phyloP scores from a whole-genome alignment of 2,113 vertebrate genomes.

The Phainopepla nitens region DNA sequence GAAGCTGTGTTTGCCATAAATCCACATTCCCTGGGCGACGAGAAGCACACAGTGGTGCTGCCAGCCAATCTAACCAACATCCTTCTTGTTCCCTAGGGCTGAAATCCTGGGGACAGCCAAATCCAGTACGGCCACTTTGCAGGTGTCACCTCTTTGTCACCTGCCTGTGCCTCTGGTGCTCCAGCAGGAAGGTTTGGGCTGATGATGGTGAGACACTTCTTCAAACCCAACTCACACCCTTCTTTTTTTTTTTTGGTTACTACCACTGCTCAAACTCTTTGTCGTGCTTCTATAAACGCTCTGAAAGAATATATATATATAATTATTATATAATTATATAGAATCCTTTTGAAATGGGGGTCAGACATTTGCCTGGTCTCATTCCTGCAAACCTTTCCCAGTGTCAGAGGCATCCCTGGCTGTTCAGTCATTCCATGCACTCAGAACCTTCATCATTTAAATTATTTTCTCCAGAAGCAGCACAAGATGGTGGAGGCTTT shows the following conservation, averaged over 20 bases:
- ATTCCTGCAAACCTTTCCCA: background rate
- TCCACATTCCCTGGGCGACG: background rate
- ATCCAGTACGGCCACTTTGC: rapidly evolving
- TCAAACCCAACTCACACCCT: background rate
- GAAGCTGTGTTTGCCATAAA: background rate
- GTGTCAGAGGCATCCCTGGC: background rate
- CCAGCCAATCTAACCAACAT: background rate
- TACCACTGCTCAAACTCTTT: background rate
- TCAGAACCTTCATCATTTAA: background rate
- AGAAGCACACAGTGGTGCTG: background rate
- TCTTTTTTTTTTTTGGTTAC: too few relatives aligned
- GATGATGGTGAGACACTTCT: background rate
- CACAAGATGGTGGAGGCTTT: rapidly evolving
- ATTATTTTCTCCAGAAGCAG: background rate
- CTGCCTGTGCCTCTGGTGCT: background rate
- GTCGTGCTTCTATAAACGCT: rapidly evolving
- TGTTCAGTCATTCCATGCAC: background rate
- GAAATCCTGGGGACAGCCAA: rapidly evolving
- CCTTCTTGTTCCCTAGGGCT: background rate
- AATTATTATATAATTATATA: too few relatives aligned
- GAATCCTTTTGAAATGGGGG: background rate
- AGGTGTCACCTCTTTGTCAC: background rate
- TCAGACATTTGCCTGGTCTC: background rate
- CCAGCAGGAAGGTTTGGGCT: background rate
- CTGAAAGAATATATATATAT: too few relatives aligned